Evolutionary conservation across 2,113 vertebrate genomes (phyloP), one percentile per base, ranked within the genome.

Genomic region (Gymnogyps californianus): DNA sequence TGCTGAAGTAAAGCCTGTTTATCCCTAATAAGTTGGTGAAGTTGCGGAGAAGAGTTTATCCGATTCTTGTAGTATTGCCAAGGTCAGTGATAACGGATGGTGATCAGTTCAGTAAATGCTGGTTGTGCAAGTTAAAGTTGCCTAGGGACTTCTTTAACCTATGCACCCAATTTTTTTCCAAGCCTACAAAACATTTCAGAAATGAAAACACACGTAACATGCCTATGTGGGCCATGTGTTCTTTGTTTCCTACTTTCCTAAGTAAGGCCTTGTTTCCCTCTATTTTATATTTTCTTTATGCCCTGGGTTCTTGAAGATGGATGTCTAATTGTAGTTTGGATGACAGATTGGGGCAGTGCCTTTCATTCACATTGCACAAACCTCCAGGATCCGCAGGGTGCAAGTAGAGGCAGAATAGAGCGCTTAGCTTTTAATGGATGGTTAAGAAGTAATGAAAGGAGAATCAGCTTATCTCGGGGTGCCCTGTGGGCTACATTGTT

Each of bases 371-470:
- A 13, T 42, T 1, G 13, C n/a, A 92, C 69, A 86, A 70, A 54
- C 83, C 69, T 36, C 51, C 69, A 38, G 92, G 93, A 94, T 95
- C 71, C n/a, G 62, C 91, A 38, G 93, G 95, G 94, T 74, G 83
- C 86, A 38, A 95, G 86, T 1, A 72, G 87, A 88, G 87, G 72
- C 90, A 83, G 87, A 90, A 89, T 16, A 47, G 58, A 95, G 90
- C 31, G 77, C 89, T 96, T 93, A 96, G 96, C 96, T 94, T 97
- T 97, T 97, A 97, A 95, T 95, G 95, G 92, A 89, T 96, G 92
- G 95, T 92, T 97, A 96, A 97, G 96, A 93, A 89, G 95, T 87
- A 96, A 96, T 92, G 96, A 96, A 97, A 97, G 92, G 69, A 95
- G 95, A 97, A 97, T 95, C 96, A 90, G 90, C 91, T 96, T 97